Base-by-base conservation (phyloP, 2,888 invertebrate species). In the Mayetiola destructor region DNA sequence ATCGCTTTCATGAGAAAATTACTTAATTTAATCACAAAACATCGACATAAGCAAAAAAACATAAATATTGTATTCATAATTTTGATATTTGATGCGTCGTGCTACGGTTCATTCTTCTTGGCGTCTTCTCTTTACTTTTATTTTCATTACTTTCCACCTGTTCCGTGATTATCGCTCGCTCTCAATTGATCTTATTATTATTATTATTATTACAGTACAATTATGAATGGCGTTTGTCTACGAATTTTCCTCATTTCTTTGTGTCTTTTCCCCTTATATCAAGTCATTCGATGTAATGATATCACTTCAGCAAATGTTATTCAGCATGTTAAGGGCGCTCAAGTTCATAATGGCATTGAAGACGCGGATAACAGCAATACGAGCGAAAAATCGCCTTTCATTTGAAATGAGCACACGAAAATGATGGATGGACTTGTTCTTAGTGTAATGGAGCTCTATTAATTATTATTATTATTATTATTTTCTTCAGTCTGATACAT, bases 1-100 rank as follows among this genome's bases (percentile, higher is more conserved):
- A 27, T 48, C 16, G n/a, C 27, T 27, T 27, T 16, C 16, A 48
- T 27, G 48, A n/a, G 48, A 48, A 48, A 48, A 48, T 48, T 48
- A 48, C 48, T 48, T 48, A 48, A 48, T 48, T 48, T 48, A 48
- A 48, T 48, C 27, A 48, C 48, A 27, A 16, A 20, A n/a, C n/a
- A n/a, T n/a, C n/a, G n/a, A n/a, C n/a, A n/a, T n/a, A n/a, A n/a
- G n/a, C n/a, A n/a, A n/a, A n/a, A n/a, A n/a, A n/a, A n/a, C n/a
- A n/a, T n/a, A n/a, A n/a, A n/a, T n/a, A n/a, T n/a, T n/a, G n/a
- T n/a, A n/a, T n/a, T n/a, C n/a, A n/a, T n/a, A n/a, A n/a, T n/a
- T n/a, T n/a, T n/a, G n/a, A n/a, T n/a, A n/a, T n/a, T n/a, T n/a
- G n/a, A n/a, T n/a, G n/a, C n/a, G n/a, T n/a, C n/a, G n/a, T n/a